These are phyloP conservation scores for Athene noctua DNA, from an alignment of 2,113 vertebrate species.

Conservation along the genomic window DNA sequence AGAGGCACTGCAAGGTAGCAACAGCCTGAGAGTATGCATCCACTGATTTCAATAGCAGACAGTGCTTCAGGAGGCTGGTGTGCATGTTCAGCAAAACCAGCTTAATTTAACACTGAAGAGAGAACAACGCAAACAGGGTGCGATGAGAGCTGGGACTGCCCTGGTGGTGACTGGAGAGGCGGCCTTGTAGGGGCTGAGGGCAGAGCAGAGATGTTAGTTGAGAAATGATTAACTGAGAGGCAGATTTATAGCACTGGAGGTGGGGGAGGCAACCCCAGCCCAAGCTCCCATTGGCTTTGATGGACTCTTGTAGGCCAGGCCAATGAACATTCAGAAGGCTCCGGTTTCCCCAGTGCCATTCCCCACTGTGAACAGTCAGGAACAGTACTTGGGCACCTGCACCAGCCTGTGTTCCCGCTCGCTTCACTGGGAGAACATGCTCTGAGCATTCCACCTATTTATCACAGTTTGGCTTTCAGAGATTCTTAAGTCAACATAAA, in stretches of 20 bases:
- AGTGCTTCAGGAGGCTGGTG: not conserved
- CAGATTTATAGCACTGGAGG: constrained; percentile 15
- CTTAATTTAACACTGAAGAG: constrained; percentile 33
- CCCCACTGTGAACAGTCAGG: constrained; percentile 45
- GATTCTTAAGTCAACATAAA: not conserved
- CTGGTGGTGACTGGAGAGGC: constrained; percentile 21
- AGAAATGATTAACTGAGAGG: constrained; percentile 27
- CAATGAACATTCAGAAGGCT: not conserved
- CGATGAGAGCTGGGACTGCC: constrained; percentile 14
- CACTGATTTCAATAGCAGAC: not conserved
- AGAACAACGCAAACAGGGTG: not conserved
- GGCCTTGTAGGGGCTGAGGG: constrained; percentile 37
- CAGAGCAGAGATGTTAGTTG: constrained; percentile 22
- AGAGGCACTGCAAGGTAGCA: not conserved
- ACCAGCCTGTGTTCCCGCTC: not conserved
- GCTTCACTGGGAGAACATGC: not conserved
- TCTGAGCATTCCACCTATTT: not conserved
- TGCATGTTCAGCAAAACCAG: not conserved
- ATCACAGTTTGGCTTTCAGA: not conserved
- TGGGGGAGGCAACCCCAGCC: constrained; percentile 26
- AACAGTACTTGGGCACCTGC: constrained; percentile 17
- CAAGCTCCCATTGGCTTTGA: constrained; percentile 23
- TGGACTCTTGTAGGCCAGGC: not conserved
- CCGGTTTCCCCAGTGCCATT: constrained; percentile 12
- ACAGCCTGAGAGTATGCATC: constrained; percentile 36